Percentiles rank a stretch among this genome's conserved stretches.
These are phyloP conservation scores for Cheilosia variabilis DNA, from an alignment of 2,888 invertebrate genomes.

Conservation along the genomic window DNA sequence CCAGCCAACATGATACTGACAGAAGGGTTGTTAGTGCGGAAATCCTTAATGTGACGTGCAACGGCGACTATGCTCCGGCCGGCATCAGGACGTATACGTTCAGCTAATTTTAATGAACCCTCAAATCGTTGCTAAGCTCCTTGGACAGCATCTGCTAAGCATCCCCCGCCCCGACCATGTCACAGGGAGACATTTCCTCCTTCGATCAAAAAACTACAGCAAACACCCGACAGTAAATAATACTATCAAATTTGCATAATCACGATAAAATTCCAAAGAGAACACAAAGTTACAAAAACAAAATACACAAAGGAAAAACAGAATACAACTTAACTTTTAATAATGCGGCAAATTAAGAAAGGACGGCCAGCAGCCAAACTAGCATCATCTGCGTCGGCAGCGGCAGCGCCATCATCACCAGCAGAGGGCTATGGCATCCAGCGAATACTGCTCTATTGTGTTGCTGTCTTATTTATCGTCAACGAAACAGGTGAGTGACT, in stretches of 20 bases:
- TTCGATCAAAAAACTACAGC: constrained; percentile 3
- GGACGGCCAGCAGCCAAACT: background rate
- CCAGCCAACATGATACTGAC: constrained; percentile 15
- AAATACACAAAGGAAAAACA: background rate
- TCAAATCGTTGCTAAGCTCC: constrained; percentile 17
- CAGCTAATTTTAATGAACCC: constrained; percentile 20
- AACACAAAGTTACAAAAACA: background rate
- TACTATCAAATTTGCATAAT: constrained; percentile 16
- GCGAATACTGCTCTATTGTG: constrained; percentile 25
- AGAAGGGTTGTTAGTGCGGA: constrained; percentile 13
- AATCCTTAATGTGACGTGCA: constrained; percentile 17
- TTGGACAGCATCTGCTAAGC: constrained; percentile 9
- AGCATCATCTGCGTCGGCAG: background rate
- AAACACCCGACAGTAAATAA: constrained; percentile 22
- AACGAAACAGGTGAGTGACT: constrained; percentile 53
- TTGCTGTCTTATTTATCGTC: constrained; percentile 27
- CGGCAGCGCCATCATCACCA: background rate
- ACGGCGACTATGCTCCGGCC: background rate
- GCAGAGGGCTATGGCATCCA: constrained; percentile 6
- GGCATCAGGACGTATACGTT: background rate
- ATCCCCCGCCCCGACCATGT: constrained; percentile 3
- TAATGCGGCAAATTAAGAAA: constrained; percentile 22
- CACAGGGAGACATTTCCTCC: background rate
- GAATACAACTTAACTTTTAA: background rate
- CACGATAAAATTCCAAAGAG: constrained; percentile 4